Evolutionary conservation across 2,113 vertebrate species (phyloP).

Genomic region (Passer montanus): DNA sequence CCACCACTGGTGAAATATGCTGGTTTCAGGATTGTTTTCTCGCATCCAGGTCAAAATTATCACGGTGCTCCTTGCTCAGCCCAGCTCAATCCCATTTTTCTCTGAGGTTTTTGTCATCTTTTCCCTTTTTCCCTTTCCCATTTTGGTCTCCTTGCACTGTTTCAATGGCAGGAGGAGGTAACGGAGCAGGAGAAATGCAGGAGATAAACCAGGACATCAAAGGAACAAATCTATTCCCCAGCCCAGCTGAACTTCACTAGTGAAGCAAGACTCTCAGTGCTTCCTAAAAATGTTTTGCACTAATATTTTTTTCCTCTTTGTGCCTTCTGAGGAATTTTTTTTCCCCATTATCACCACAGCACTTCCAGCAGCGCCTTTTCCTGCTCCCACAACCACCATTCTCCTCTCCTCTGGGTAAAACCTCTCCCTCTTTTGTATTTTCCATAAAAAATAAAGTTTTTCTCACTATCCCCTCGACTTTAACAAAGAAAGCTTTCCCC

Average conservation of each 20-base stretch:
- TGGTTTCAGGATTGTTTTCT: background rate
- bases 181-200: background rate
- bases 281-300: background rate
- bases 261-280: background rate
- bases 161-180: background rate
- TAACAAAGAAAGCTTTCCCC: background rate
- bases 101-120: background rate
- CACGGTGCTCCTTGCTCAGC: background rate
- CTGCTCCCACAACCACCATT: background rate
- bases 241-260: background rate
- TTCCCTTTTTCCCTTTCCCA: no score
- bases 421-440: background rate
- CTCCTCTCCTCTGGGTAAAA: background rate
- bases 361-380: background rate
- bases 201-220: background rate
- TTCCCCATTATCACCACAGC: background rate
- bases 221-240: background rate
- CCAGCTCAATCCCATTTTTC: background rate
- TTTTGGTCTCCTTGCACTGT: no score
- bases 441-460: background rate
- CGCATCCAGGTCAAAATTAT: accelerated
- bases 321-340: background rate
- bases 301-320: background rate
- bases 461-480: background rate
- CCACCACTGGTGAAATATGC: background rate